phyloP scores from a whole-genome alignment of 1,140 invertebrate genomes.

The Cyclina sinensis region DNA sequence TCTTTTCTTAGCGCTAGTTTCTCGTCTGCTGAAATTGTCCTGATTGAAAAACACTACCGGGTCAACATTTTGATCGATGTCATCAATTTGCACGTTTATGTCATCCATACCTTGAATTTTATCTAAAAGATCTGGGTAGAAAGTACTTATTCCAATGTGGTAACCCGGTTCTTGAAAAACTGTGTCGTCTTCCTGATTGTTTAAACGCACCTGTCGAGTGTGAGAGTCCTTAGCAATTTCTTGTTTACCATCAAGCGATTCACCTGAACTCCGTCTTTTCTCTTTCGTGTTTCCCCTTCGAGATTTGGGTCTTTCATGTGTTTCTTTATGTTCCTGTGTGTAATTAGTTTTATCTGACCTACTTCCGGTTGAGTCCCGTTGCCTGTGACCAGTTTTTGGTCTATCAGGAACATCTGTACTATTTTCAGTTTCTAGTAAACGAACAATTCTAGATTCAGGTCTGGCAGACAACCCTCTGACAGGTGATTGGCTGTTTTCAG shows the following conservation, averaged over 20 bases:
- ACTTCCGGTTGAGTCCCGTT: neutral
- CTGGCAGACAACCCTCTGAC: neutral
- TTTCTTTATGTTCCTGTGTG: neutral
- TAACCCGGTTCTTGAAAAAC: neutral
- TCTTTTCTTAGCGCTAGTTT: neutral
- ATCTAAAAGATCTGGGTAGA: neutral
- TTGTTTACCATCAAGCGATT: neutral
- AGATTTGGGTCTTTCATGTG: constrained; percentile 28
- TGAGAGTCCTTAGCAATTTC: neutral
- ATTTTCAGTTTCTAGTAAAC: neutral
- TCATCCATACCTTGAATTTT: constrained; percentile 16
- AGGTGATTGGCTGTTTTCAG: neutral
- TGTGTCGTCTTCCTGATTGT: neutral
- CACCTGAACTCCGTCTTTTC: neutral
- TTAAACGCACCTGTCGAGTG: neutral
- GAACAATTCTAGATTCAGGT: neutral
- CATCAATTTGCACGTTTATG: constrained; percentile 44
- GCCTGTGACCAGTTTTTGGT: constrained; percentile 53
- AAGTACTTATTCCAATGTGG: neutral
- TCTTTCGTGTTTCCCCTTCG: neutral
- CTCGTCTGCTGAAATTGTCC: neutral
- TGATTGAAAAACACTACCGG: constrained; percentile 49
- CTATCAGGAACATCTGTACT: neutral
- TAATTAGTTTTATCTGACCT: neutral
- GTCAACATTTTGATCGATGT: constrained; percentile 48